phyloP scores from a whole-genome alignment of 2,113 vertebrate species.

The Xiphophorus hellerii region DNA sequence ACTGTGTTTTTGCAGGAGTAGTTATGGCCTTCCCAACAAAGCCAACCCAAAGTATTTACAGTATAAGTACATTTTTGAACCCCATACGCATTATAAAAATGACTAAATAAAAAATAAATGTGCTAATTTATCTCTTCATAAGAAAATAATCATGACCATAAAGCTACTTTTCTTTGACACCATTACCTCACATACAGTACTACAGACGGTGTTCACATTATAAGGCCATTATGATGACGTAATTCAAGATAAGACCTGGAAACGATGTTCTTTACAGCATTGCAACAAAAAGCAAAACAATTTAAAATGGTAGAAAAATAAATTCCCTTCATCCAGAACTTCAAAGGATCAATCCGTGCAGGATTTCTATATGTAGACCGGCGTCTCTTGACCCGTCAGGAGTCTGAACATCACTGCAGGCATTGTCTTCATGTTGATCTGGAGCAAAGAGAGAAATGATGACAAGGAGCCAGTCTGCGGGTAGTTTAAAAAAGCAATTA shows the following conservation, averaged over 20 bases:
- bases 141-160: conserved; percentile 78
- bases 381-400: conserved; percentile 96
- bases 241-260: conserved; percentile 73
- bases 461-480: not conserved
- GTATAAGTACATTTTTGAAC: conserved; percentile 61
- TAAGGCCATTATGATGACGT: conserved; percentile 77
- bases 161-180: conserved; percentile 72
- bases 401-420: conserved; percentile 98
- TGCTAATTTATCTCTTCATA: conserved; percentile 78
- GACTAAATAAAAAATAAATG: conserved; percentile 80
- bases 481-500: too few relatives aligned
- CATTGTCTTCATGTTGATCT: conserved; percentile 99
- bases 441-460: conserved; percentile 36
- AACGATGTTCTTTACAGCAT: conserved; percentile 72
- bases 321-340: conserved; percentile 56
- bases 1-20: conserved; percentile 60
- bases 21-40: conserved; percentile 68
- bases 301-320: conserved; percentile 75
- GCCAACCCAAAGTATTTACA: conserved; percentile 75
- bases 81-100: conserved; percentile 76
- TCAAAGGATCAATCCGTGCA: conserved; percentile 46
- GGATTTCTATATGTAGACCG: conserved; percentile 88
- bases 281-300: conserved; percentile 52
- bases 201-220: conserved; percentile 70
- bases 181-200: conserved; percentile 64